Evolutionary conservation across 1,140 invertebrate genomes (phyloP), one percentile per base, ranked within the genome.

Genomic region (Oryctes rhinoceros): DNA sequence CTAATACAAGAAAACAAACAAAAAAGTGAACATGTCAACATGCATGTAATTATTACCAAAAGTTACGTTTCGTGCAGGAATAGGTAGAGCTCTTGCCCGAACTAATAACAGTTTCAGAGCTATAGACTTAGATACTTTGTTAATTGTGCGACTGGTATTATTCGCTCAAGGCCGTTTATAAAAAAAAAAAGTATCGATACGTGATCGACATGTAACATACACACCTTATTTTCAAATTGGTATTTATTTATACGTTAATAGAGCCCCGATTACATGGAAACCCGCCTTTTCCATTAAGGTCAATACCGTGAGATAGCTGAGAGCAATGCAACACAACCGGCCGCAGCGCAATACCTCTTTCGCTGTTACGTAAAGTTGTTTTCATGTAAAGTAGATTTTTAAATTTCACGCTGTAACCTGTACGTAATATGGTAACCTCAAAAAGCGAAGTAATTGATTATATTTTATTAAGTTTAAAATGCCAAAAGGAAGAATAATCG

Each of bases 231-330:
- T 71, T 71, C 20, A 71, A 35, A 35, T 71, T 71, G 6, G 24
- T 35, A 71, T 71, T 37, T 71, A 37, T 71, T 71, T 71, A 15
- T 18, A 18, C 18, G 18, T 59, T 35, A 24, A 24, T 71, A 24
- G 24, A 71, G 24, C 20, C 1, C 4, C 35, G 20, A 15, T 71
- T 71, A 71, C 24, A 37, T 71, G 65, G 37, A 59, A 59, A 18
- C 53, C 53, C 3, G 9, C 65, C 65, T 71, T 71, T 71, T 35
- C 11, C 65, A 35, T 30, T 35, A 37, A 71, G 65, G 65, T 71
- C 65, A 71, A 15, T 71, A 37, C 65, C 35, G 65, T 71, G 35
- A 71, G 65, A 71, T 71, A 71, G 65, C 24, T 71, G 20, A 24
- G 10, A 71, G 13, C 65, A 10, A 15, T 44, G 39, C 9, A 44